Evolutionary conservation across 2,888 invertebrate genomes (phyloP), one percentile per base, ranked within the genome.

Genomic region (Drosophila merina): DNA sequence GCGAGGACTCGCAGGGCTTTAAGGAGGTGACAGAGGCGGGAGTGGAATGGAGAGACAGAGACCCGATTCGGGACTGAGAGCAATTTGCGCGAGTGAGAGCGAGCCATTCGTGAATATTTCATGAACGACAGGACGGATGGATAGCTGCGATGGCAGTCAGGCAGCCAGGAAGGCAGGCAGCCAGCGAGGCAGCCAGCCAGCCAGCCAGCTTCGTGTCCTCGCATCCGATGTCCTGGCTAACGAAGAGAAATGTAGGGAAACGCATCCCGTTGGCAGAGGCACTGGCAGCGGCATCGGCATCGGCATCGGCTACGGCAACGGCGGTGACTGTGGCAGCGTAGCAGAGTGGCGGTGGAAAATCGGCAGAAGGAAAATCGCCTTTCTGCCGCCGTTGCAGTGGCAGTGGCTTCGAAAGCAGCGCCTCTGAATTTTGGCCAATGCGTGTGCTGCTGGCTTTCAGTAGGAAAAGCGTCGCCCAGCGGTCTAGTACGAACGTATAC

Each of bases 401-500:
- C 72, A 56, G 40, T 50, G 42, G 50, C 69, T 36, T 77, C 69
- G 70, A 75, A 68, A 47, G 64, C 75, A 78, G 80, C 79, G 78
- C 70, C 66, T 72, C 71, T 75, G 76, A 76, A 78, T 75, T 74
- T 82, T 78, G 79, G 82, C 86, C 85, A 88, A 88, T 86, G 89
- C 85, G 82, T 88, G 80, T 75, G 71, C 75, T 82, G 79, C 86
- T 77, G 88, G 49, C 83, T 83, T 91, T 92, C 91, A 92, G 92
- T 92, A 90, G 91, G 91, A 91, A 91, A 91, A 91, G 91, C 91
- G 91, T 91, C 92, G 92, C 92, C 91, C 91, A 91, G 91, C 92
- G 92, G 92, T 92, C 90, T 91, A 91, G 92, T 90, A 92, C 92
- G 86, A 84, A 77, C 67, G 69, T 81, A 86, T 81, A 84, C 84